Evolutionary conservation across 2,797 vertebrate genomes (phyloP).

Genomic region (Momotus momota): DNA sequence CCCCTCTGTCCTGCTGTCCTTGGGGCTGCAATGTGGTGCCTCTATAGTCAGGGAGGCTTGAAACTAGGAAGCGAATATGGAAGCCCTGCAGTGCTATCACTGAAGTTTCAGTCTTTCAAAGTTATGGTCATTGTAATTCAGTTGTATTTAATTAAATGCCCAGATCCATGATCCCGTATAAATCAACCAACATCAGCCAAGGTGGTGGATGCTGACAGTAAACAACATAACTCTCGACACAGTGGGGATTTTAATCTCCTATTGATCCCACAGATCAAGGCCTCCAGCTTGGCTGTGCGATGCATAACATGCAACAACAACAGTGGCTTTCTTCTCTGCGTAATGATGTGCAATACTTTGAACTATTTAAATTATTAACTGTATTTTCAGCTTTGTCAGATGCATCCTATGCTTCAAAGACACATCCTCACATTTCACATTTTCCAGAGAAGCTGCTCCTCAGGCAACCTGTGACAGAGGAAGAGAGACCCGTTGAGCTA

Average conservation of each 20-base stretch:
- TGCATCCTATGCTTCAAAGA: neutral
- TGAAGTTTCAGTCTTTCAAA: neutral
- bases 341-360: neutral
- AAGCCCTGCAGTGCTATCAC: fast-evolving
- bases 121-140: neutral
- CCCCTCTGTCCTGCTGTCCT: neutral
- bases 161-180: neutral
- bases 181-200: neutral
- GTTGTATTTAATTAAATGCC: neutral
- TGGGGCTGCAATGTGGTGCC: fast-evolving
- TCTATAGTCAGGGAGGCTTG: neutral
- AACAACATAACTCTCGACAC: neutral
- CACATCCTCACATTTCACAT: neutral
- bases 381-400: neutral
- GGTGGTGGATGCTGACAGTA: fast-evolving
- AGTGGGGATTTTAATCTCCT: neutral
- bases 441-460: neutral
- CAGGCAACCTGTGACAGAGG: neutral
- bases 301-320: neutral
- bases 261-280: neutral
- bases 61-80: neutral
- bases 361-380: neutral
- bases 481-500: neutral
- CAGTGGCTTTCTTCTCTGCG: neutral
- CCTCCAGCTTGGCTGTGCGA: neutral